Evolutionary conservation across 2,113 vertebrate species (phyloP).

Genomic region (Pycnonotus jocosus): DNA sequence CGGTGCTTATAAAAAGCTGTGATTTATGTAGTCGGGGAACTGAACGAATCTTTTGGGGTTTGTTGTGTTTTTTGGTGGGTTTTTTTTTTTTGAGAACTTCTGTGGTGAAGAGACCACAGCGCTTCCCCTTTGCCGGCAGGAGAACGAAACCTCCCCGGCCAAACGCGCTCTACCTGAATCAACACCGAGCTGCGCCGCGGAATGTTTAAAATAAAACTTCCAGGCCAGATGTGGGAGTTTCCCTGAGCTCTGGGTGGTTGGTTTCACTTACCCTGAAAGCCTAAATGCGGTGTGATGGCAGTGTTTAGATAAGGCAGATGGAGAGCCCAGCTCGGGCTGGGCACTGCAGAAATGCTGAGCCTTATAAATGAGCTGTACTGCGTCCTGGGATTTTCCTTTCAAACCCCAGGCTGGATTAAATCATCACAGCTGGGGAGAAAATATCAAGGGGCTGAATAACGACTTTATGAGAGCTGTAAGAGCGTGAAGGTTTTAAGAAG

Average conservation of each 20-base stretch:
- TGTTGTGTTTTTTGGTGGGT: accelerated
- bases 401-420: conserved; percentile 61
- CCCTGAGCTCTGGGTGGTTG: not conserved
- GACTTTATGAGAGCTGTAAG: conserved; percentile 50
- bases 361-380: conserved; percentile 58
- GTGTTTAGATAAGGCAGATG: conserved; percentile 66
- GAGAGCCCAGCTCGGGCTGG: not conserved
- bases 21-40: not conserved
- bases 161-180: conserved; percentile 20
- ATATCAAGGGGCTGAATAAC: conserved; percentile 54
- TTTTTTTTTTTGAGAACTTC: not conserved
- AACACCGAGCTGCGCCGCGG: not conserved
- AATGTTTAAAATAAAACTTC: conserved; percentile 29
- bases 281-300: conserved; percentile 59
- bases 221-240: conserved; percentile 43
- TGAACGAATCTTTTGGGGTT: not conserved
- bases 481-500: conserved; percentile 50
- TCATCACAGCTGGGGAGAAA: conserved; percentile 66
- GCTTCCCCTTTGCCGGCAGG: conserved; percentile 8
- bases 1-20: not conserved
- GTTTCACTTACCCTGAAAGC: conserved; percentile 58
- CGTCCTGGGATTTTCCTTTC: conserved; percentile 50
- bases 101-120: not conserved
- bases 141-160: not conserved
- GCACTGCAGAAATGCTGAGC: conserved; percentile 23